Conservation (phyloP, 2,113 vertebrate species). For the Cygnus buccinator region DNA sequence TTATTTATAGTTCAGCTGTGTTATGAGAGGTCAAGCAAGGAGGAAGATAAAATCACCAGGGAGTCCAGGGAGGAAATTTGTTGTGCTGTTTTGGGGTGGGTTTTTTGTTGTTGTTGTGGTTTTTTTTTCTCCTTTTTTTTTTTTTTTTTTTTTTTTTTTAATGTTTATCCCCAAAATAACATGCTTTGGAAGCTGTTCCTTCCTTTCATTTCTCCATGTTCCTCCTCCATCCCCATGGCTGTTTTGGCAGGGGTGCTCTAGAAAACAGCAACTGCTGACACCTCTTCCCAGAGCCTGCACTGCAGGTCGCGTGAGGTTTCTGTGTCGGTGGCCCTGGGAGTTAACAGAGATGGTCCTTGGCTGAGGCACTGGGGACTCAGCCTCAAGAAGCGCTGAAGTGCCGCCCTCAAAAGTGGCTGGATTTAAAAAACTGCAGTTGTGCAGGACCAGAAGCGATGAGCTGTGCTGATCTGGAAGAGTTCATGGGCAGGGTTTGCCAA, state of each 20-base stretch:
- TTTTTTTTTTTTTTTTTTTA: not conserved
- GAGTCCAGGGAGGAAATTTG: not conserved
- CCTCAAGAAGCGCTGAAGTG: not conserved
- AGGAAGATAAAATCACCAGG: not conserved
- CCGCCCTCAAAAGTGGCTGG: not conserved
- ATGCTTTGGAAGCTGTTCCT: not conserved
- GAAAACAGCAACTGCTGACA: not conserved
- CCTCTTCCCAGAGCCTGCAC: not conserved
- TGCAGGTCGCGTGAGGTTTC: accelerated
- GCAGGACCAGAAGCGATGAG: not conserved
- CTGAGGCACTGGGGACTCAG: not conserved
- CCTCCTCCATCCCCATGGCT: not conserved
- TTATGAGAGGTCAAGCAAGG: constrained; percentile 31
- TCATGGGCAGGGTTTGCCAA: not conserved
- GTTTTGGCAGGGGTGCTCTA: not conserved
- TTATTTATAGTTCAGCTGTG: constrained; percentile 23
- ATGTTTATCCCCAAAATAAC: not conserved
- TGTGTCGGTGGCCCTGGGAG: not conserved
- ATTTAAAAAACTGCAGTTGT: not conserved
- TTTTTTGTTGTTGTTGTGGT: not conserved
- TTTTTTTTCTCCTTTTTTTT: accelerated
- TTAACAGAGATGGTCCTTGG: not conserved
- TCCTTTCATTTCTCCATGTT: not conserved
- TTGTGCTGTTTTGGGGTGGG: not conserved
- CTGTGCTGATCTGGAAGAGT: not conserved